Percentiles rank a stretch among this genome's conserved stretches.
These are phyloP conservation scores for Regulus satrapa DNA, from an alignment of 2,113 vertebrate species.

Conservation along the genomic window DNA sequence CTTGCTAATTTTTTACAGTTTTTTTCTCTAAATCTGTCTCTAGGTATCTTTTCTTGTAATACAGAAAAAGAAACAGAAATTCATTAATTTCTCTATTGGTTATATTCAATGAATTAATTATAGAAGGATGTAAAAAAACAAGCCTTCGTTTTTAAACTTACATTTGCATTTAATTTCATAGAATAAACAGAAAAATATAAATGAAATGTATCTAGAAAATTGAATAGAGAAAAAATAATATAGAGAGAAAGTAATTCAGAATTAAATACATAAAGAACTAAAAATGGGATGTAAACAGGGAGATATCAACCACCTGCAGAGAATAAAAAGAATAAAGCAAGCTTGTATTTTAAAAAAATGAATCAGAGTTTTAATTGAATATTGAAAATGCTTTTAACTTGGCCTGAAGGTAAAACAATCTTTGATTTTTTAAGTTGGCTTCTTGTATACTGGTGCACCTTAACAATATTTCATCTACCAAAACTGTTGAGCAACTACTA, in stretches of 20 bases:
- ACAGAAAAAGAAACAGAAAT: not conserved
- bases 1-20: not conserved
- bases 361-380: not conserved
- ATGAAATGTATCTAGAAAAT: not conserved
- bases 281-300: not conserved
- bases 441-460: not conserved
- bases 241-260: not conserved
- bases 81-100: not conserved
- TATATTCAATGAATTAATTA: not conserved
- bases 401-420: not conserved
- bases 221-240: not conserved
- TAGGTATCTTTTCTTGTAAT: not conserved
- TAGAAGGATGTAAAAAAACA: not conserved
- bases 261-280: not conserved
- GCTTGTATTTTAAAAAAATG: rapidly evolving
- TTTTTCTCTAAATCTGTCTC: not conserved
- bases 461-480: not conserved
- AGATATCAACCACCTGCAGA: not conserved
- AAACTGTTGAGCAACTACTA: not conserved
- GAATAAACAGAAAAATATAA: not conserved
- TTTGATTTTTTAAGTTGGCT: not conserved
- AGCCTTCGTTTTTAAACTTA: not conserved
- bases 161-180: not conserved
- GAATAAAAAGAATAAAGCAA: not conserved
- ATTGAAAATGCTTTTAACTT: not conserved